A percentile compares a stretch with the other conserved stretches of the same genome.
These are phyloP conservation scores for Eristalis arbustorum DNA, from an alignment of 2,888 invertebrate species.

Conservation along the genomic window DNA sequence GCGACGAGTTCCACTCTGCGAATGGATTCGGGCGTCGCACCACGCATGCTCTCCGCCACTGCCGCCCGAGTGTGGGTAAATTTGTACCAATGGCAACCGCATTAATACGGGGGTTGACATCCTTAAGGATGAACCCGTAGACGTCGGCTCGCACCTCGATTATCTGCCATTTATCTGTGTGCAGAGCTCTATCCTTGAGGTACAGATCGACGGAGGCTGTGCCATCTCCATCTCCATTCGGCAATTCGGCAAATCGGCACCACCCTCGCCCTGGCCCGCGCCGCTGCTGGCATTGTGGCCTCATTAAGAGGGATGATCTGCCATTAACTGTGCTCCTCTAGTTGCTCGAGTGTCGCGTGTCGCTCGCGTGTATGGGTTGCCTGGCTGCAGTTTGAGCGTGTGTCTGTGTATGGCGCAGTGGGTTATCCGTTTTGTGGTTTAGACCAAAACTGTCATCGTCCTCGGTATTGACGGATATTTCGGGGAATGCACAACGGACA, in stretches of 20 bases:
- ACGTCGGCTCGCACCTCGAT: constrained; percentile 62
- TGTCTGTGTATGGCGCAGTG: constrained; percentile 52
- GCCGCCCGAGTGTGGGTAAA: constrained; percentile 39
- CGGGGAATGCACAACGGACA: constrained; percentile 65
- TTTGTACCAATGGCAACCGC: constrained; percentile 67
- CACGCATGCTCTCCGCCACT: constrained; percentile 52
- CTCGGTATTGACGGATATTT: constrained; percentile 63
- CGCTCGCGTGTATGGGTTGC: constrained; percentile 12
- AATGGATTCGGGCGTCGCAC: constrained; percentile 42
- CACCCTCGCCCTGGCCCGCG: constrained; percentile 54
- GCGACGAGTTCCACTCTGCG: constrained; percentile 57
- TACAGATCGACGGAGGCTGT: constrained; percentile 65
- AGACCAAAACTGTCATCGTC: constrained; percentile 64
- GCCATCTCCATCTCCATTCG: constrained; percentile 42
- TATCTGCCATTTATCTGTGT: constrained; percentile 66
- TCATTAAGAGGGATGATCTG: constrained; percentile 68
- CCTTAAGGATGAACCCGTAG: constrained; percentile 67
- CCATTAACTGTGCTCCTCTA: constrained; percentile 40
- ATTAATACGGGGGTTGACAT: constrained; percentile 68
- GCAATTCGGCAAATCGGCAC: not conserved
- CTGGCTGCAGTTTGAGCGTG: not conserved
- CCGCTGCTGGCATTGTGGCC: constrained; percentile 13
- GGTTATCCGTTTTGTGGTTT: constrained; percentile 69
- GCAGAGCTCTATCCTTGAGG: constrained; percentile 42
- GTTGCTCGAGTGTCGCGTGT: not conserved